Evolutionary conservation across 2,113 vertebrate species (phyloP).

Genomic region (Echinops telfairi): DNA sequence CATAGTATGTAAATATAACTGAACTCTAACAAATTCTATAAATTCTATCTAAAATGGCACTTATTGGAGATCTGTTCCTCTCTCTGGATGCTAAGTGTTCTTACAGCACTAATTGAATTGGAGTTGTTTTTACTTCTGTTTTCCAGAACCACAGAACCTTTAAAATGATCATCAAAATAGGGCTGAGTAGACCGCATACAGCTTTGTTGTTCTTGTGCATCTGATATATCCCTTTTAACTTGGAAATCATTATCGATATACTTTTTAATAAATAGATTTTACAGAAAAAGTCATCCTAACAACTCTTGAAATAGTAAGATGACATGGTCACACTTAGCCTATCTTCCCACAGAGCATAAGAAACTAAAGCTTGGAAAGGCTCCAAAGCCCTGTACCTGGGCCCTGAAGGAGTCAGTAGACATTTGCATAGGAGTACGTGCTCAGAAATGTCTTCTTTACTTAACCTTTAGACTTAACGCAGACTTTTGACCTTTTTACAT

Average conservation of each 20-base stretch:
- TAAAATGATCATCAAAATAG: neutral
- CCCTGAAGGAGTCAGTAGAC: neutral
- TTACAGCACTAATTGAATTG: neutral
- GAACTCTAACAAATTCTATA: neutral
- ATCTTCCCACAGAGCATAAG: neutral
- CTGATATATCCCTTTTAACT: neutral
- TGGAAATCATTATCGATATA: neutral
- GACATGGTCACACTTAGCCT: neutral
- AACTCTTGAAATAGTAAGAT: neutral
- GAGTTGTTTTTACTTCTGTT: neutral
- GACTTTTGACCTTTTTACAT: neutral
- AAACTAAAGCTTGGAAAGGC: neutral
- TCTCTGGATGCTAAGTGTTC: neutral
- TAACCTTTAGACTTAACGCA: neutral
- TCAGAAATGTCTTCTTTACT: neutral
- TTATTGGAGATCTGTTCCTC: neutral
- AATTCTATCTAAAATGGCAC: neutral
- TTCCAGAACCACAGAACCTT: neutral
- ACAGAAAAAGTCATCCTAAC: neutral
- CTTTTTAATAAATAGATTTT: neutral
- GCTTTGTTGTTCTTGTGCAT: neutral
- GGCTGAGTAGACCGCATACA: neutral
- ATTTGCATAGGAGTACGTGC: neutral
- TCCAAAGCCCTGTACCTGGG: neutral
- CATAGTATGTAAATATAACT: neutral